These are phyloP conservation scores for Dicrurus megarhynchus DNA, from an alignment of 2,113 vertebrate genomes.

Conservation along the genomic window DNA sequence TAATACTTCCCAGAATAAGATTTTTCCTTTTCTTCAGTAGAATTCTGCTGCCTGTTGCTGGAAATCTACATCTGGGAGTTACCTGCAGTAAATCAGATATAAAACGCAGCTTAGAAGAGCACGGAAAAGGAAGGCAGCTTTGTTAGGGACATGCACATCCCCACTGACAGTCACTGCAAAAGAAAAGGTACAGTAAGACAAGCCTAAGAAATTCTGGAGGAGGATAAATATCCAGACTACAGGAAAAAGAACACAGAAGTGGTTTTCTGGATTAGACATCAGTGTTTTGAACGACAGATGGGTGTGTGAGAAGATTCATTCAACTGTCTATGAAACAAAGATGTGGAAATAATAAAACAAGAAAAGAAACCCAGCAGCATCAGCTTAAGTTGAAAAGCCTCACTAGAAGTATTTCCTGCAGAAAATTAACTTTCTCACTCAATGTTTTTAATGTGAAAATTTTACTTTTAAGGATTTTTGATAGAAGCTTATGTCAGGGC, in stretches of 20 bases:
- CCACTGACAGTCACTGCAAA: neutral
- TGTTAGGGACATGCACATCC: neutral
- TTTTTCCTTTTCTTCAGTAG: neutral
- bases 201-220: neutral
- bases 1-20: neutral
- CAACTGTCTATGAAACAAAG: neutral
- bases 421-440: neutral
- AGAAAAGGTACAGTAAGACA: neutral
- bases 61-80: neutral
- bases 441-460: neutral
- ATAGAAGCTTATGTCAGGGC: accelerated
- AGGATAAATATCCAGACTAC: neutral
- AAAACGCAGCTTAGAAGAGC: neutral
- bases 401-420: neutral
- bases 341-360: neutral
- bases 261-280: neutral
- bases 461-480: neutral
- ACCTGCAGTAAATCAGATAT: neutral
- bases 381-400: neutral
- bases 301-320: neutral
- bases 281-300: neutral
- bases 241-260: neutral
- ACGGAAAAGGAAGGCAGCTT: neutral
- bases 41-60: neutral
- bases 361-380: neutral